Conservation (phyloP, 2,113 vertebrate species). For the Macquaria australasica region DNA sequence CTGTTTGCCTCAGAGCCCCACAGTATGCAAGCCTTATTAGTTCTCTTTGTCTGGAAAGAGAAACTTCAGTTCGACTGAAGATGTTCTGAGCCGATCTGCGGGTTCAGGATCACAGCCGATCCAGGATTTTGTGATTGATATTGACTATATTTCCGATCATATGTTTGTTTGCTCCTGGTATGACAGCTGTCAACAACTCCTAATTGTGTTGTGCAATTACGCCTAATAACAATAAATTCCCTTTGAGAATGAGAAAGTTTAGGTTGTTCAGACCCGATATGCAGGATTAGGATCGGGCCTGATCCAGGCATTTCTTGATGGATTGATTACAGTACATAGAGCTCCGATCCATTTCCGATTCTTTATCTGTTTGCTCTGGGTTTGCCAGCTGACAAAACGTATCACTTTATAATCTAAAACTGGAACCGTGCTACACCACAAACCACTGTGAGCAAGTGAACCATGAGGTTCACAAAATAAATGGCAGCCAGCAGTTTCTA, state of each 20-base stretch:
- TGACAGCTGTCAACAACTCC: background rate
- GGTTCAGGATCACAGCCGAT: too few relatives aligned
- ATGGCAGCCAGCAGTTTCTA: background rate
- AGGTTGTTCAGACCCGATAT: too few relatives aligned
- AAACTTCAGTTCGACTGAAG: background rate
- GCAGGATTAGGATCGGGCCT: too few relatives aligned
- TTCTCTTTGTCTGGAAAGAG: too few relatives aligned
- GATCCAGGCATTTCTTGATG: background rate
- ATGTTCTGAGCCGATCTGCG: background rate
- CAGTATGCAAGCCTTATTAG: too few relatives aligned
- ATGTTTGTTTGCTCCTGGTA: too few relatives aligned
- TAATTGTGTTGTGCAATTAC: background rate
- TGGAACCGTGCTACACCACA: background rate
- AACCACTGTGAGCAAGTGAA: background rate
- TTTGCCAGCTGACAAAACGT: too few relatives aligned
- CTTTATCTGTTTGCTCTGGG: too few relatives aligned
- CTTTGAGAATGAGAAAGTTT: background rate
- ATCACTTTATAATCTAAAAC: background rate
- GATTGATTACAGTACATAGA: background rate
- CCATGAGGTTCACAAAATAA: background rate
- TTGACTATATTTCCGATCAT: too few relatives aligned
- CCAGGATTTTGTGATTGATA: too few relatives aligned
- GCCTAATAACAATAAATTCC: background rate
- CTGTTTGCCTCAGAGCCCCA: too few relatives aligned
- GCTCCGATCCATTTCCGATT: background rate